Evolutionary conservation across 2,797 vertebrate genomes (phyloP).

Genomic region (Hypotaenidia okinawae): DNA sequence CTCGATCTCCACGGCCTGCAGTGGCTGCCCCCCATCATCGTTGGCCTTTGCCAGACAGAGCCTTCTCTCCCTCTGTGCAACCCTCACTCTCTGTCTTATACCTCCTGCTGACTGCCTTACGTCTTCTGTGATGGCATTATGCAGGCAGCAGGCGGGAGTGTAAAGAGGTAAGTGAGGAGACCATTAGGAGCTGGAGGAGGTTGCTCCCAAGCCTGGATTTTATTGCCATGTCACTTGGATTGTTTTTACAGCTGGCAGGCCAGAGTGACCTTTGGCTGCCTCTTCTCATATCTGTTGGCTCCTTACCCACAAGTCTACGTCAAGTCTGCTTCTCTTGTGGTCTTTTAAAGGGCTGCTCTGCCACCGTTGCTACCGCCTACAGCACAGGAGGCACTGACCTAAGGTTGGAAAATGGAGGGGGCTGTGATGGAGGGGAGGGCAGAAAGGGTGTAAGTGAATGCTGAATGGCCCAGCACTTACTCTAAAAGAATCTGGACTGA

Average conservation of each 20-base stretch:
- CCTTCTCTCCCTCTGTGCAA: constrained; percentile 29
- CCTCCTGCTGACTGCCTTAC: neutral
- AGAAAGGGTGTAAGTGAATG: neutral
- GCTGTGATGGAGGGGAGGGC: too few species aligned
- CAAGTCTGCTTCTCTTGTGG: neutral
- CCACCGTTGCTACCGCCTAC: neutral
- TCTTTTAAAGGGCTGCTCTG: constrained; percentile 7
- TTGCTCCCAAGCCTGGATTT: constrained; percentile 7
- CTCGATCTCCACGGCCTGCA: neutral
- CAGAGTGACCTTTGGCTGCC: constrained; percentile 61
- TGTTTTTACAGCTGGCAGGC: constrained; percentile 61
- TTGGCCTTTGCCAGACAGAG: constrained; percentile 40
- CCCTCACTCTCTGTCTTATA: constrained; percentile 9
- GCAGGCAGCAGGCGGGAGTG: neutral
- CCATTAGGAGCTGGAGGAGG: neutral
- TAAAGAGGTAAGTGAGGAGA: neutral
- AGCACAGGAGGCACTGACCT: neutral
- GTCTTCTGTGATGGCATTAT: neutral
- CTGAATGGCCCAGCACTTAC: neutral
- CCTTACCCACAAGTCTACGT: neutral
- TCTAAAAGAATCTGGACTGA: neutral
- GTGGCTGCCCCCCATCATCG: neutral
- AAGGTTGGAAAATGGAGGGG: neutral
- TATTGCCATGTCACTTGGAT: constrained; percentile 29
- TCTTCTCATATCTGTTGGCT: constrained; percentile 45